Conservation (phyloP, 2,113 vertebrate species). For the Pao palembangensis region DNA sequence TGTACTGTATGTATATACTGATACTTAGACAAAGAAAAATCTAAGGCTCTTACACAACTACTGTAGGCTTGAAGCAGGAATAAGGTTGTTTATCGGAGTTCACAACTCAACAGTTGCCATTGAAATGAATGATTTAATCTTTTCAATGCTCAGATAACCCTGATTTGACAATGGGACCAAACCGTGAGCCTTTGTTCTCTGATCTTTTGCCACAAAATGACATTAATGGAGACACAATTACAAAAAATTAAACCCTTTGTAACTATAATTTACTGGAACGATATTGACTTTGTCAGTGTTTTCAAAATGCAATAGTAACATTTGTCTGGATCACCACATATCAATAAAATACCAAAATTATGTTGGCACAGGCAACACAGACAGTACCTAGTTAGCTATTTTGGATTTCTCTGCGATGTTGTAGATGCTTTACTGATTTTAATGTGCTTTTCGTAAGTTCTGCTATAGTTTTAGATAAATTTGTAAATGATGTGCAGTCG, state of each 20-base stretch:
- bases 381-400: no score
- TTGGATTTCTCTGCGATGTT: no score
- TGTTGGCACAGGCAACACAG: no score
- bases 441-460: no score
- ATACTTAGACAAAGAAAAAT: not conserved
- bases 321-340: no score
- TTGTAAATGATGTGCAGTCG: no score
- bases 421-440: no score
- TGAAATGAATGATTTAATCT: not conserved
- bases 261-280: no score
- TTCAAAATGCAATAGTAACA: no score
- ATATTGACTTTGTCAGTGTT: no score
- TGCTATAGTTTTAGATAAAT: no score
- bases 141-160: conserved; percentile 25
- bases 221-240: conserved; percentile 9
- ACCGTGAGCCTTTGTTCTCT: conserved; percentile 33
- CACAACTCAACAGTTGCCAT: not conserved
- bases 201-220: conserved; percentile 16
- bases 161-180: conserved; percentile 68
- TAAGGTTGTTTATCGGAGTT: not conserved
- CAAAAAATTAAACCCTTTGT: not conserved
- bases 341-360: no score
- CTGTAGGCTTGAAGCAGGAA: not conserved
- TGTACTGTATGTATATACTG: conserved; percentile 1
- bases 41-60: not conserved